A percentile compares a stretch with the other conserved stretches of the same genome.
These are phyloP conservation scores for Laticauda colubrina DNA, from an alignment of 2,113 vertebrate genomes.

Conservation along the genomic window DNA sequence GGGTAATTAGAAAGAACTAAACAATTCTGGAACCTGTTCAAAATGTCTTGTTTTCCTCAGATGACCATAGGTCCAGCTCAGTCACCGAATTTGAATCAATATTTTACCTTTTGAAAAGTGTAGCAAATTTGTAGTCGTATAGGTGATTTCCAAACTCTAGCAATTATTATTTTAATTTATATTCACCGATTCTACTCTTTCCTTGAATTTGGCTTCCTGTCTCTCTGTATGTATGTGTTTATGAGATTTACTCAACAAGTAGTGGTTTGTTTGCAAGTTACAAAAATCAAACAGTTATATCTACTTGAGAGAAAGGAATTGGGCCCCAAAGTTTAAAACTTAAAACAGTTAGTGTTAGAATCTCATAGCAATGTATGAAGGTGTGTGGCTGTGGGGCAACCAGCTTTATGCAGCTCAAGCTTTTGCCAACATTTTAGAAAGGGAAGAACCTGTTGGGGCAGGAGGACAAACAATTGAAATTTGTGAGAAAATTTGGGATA, in stretches of 20 bases:
- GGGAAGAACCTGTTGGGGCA: background rate
- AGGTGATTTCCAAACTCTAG: background rate
- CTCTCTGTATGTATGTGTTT: background rate
- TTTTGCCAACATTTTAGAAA: background rate
- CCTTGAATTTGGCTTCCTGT: background rate
- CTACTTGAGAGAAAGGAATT: background rate
- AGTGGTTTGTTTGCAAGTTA: background rate
- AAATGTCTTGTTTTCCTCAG: conserved; percentile 32
- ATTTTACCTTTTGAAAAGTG: background rate
- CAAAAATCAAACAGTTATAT: conserved; percentile 1
- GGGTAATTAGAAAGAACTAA: conserved; percentile 43
- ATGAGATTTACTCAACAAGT: background rate
- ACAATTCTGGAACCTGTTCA: conserved; percentile 16
- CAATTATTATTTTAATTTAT: background rate
- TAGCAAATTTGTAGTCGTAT: background rate
- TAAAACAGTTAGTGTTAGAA: background rate
- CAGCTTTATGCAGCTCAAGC: background rate
- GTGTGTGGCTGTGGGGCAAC: background rate
- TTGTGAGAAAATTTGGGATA: background rate
- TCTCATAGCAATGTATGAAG: background rate
- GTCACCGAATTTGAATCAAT: conserved; percentile 11
- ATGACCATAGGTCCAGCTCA: background rate
- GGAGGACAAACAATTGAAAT: background rate
- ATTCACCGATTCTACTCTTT: background rate
- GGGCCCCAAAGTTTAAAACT: background rate